Percentiles rank a stretch among this genome's conserved stretches.
These are phyloP conservation scores for Actenoides lindsayi DNA, from an alignment of 2,113 vertebrate species.

Conservation along the genomic window DNA sequence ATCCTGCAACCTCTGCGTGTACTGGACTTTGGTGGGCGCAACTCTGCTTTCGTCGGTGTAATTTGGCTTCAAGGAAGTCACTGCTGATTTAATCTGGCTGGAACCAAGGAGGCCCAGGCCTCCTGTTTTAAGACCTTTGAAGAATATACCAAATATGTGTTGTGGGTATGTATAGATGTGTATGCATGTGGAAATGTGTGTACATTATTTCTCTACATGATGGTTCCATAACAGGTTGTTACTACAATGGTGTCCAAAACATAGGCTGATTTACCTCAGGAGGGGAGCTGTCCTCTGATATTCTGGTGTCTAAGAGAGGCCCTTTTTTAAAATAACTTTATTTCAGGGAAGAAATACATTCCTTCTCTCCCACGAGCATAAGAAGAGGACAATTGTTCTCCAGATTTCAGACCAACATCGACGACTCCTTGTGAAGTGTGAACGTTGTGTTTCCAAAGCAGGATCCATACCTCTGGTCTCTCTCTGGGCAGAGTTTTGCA, in stretches of 20 bases:
- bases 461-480: background rate
- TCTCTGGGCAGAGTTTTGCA: background rate
- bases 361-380: background rate
- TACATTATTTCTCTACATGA: background rate
- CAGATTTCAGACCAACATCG: background rate
- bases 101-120: background rate
- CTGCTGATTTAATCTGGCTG: background rate
- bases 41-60: background rate
- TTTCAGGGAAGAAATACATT: background rate
- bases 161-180: background rate
- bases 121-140: background rate
- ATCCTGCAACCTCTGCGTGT: background rate
- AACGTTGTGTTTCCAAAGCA: background rate
- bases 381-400: background rate
- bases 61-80: background rate
- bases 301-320: background rate
- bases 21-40: constrained; percentile 22
- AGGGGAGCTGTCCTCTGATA: background rate
- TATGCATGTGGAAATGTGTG: accelerated
- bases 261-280: background rate
- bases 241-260: background rate
- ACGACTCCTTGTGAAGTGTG: background rate
- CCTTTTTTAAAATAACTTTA: background rate
- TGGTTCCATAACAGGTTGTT: background rate
- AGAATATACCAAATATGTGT: background rate